Evolutionary conservation across 2,113 vertebrate genomes (phyloP), one percentile per base, ranked within the genome.

Genomic region (Atlantisia rogersi): DNA sequence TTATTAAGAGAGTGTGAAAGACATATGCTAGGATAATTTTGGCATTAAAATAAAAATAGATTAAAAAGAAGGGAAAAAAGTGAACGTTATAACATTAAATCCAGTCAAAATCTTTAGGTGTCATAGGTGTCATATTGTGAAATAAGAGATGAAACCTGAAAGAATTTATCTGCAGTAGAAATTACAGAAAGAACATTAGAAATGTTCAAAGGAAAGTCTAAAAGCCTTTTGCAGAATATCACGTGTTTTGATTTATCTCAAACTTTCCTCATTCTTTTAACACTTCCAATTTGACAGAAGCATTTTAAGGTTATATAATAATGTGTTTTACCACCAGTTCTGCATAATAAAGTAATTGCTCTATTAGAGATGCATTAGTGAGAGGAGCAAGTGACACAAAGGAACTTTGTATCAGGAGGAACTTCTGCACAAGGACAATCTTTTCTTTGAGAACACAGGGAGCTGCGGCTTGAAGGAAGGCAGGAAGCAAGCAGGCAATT

Each of bases 351-450:
- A 97, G 88, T 96, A 96, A 95, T 88, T 94, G 95, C 53, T 86
- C 92, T 96, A 97, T 98, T 97, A 98, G 86, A 92, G 92, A 86
- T 88, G 63, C 93, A 96, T 98, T 97, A 97, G 96, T 74, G 94
- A 94, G 91, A 92, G 86, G 87, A 96, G 79, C 64, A 96, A 94
- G 82, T 87, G 91, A 95, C 91, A 96, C 37, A 97, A 92, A 94
- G 39, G 46, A 94, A 96, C 96, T 91, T 90, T 91, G 42, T 71
- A 92, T 86, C 64, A 94, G 71, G 58, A 91, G 53, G n/a, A 86
- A 91, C 79, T 96, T 95, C 91, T 96, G 69, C n/a, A 92, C 55
- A 85, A 97, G 94, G 92, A 86, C 86, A 87, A 63, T 78, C 31
- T 93, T 90, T 80, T 88, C 39, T 83, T 94, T 93, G 82, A 95